Evolutionary conservation across 2,797 vertebrate genomes (phyloP).

Genomic region (Mionectes olivaceus): DNA sequence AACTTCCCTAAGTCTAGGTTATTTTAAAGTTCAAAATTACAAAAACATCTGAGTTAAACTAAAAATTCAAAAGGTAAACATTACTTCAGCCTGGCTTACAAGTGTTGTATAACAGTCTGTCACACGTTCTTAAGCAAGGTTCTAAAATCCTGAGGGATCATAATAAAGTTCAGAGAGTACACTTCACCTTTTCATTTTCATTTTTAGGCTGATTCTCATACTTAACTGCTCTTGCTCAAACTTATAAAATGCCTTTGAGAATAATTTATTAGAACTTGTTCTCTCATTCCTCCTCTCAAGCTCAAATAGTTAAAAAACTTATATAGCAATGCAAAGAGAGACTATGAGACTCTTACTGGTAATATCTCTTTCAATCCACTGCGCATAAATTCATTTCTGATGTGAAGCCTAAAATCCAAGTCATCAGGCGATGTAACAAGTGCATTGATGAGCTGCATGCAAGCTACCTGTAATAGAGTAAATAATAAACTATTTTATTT

Average conservation of each 20-base stretch:
- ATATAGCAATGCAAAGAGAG: conserved; percentile 82
- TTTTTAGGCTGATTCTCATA: conserved; percentile 46
- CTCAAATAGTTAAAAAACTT: conserved; percentile 73
- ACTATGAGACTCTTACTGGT: conserved; percentile 86
- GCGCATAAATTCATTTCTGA: conserved; percentile 99
- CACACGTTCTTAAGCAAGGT: not conserved
- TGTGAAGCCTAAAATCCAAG: conserved; percentile 96
- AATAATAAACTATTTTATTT: conserved; percentile 14
- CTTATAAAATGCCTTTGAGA: conserved; percentile 55
- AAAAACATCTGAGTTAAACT: not conserved
- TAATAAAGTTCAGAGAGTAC: not conserved
- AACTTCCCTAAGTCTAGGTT: not conserved
- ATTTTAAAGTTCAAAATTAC: not conserved
- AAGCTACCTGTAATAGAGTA: conserved; percentile 87
- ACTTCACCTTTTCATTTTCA: conserved; percentile 35
- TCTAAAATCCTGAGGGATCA: not conserved
- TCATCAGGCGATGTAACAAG: conserved; percentile 98
- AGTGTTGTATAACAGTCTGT: not conserved
- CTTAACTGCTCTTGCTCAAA: not conserved
- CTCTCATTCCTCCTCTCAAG: conserved; percentile 23
- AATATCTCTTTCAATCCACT: conserved; percentile 95
- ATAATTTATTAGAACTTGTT: conserved; percentile 55
- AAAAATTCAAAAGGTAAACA: conserved; percentile 10
- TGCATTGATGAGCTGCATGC: conserved; percentile 99
- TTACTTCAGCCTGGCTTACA: not conserved